Evolutionary conservation across 2,888 invertebrate genomes (phyloP).

Genomic region (Lithophane semibrunnea): DNA sequence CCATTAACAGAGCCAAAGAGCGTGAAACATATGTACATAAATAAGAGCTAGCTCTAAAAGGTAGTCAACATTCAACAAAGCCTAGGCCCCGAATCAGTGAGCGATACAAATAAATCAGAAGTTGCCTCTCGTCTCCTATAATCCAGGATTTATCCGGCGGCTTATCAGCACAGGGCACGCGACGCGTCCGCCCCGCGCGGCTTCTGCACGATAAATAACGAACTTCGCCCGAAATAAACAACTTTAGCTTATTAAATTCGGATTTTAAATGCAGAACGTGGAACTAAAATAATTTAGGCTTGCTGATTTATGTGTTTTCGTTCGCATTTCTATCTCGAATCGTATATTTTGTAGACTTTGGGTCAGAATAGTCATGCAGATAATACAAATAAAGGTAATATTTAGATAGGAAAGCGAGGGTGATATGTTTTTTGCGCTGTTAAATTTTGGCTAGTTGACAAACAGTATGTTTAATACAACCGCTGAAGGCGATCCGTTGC

Average conservation of each 20-base stretch:
- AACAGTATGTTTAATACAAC: constrained; percentile 15
- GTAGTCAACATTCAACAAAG: constrained; percentile 35
- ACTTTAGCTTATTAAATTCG: constrained; percentile 62
- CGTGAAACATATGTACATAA: constrained; percentile 27
- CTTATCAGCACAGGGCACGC: constrained; percentile 61
- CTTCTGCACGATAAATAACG: constrained; percentile 61
- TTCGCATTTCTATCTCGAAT: constrained; percentile 33
- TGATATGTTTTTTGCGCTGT: not conserved
- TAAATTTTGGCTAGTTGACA: constrained; percentile 21
- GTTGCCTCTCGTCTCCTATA: constrained; percentile 53
- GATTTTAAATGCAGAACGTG: constrained; percentile 55
- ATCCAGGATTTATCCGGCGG: constrained; percentile 58
- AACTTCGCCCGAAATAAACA: constrained; percentile 60
- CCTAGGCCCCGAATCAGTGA: constrained; percentile 48
- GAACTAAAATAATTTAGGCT: constrained; percentile 53
- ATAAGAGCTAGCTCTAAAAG: constrained; percentile 34
- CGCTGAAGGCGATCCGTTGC: constrained; percentile 8
- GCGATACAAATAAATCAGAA: constrained; percentile 60
- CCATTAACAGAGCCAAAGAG: not conserved
- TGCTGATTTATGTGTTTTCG: constrained; percentile 45
- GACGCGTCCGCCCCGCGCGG: constrained; percentile 53
- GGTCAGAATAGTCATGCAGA: not conserved
- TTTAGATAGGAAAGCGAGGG: not conserved
- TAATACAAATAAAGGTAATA: constrained; percentile 10
- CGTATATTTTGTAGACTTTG: constrained; percentile 5